Conservation (phyloP, 2,113 vertebrate species). For the Psophia crepitans region DNA sequence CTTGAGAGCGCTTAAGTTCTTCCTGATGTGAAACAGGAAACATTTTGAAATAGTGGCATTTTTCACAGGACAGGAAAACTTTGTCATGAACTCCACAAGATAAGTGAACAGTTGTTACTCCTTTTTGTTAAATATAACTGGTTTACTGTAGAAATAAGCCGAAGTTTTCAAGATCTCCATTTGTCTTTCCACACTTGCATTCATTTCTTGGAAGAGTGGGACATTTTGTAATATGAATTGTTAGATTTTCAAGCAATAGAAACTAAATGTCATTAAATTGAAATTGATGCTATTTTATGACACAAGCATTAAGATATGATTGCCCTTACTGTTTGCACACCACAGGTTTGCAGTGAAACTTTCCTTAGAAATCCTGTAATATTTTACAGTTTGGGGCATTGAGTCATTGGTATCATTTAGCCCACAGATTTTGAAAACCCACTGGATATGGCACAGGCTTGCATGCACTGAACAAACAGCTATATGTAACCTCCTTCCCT, state of each 20-base stretch:
- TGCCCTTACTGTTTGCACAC: neutral
- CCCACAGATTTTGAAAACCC: neutral
- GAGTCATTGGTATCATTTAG: neutral
- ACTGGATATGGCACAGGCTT: neutral
- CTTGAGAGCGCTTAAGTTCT: slow-evolving; percentile 2
- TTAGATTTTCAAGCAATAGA: neutral
- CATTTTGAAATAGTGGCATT: slow-evolving; percentile 31
- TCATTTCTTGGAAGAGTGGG: neutral
- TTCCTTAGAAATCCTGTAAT: neutral
- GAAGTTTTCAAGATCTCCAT: neutral
- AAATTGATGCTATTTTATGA: neutral
- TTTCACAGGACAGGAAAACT: slow-evolving; percentile 43
- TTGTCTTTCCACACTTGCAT: neutral
- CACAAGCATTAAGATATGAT: neutral
- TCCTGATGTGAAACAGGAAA: slow-evolving; percentile 44
- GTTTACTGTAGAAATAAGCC: neutral
- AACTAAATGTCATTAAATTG: neutral
- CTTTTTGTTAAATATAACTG: neutral
- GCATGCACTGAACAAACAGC: neutral
- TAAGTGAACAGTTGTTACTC: neutral
- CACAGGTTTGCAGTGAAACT: neutral
- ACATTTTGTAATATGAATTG: neutral
- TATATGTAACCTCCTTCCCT: neutral
- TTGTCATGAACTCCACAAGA: neutral
- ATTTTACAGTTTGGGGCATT: neutral